Conservation (phyloP, 1,140 invertebrate species). For the Maniola jurtina region DNA sequence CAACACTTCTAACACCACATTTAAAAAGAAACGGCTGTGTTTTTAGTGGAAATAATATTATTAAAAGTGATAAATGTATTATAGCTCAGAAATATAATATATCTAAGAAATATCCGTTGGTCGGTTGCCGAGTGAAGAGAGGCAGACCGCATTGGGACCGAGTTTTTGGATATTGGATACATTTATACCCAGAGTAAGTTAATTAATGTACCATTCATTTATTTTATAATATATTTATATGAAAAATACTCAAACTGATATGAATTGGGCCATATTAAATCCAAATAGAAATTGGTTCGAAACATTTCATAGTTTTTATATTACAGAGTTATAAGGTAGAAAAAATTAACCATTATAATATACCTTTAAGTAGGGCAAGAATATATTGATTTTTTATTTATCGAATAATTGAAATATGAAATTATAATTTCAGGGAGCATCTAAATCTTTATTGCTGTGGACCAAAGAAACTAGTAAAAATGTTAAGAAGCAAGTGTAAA, state of each 20-base stretch:
- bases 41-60: slow-evolving; percentile 13
- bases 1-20: slow-evolving; percentile 54
- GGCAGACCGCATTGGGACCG: slow-evolving; percentile 68
- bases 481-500: slow-evolving; percentile 61
- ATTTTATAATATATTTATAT: not conserved
- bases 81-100: slow-evolving; percentile 47
- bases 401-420: not conserved
- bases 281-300: no score
- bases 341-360: no score
- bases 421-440: slow-evolving; percentile 50
- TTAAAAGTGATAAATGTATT: slow-evolving; percentile 17
- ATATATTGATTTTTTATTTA: no score
- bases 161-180: slow-evolving; percentile 71
- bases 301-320: no score
- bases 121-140: slow-evolving; percentile 59
- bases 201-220: not conserved
- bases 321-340: no score
- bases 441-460: slow-evolving; percentile 66
- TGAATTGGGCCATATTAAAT: no score
- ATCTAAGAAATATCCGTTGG: slow-evolving; percentile 57
- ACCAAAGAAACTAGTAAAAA: slow-evolving; percentile 72
- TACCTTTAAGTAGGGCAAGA: no score
- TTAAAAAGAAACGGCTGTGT: slow-evolving; percentile 39
- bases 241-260: no score
- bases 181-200: slow-evolving; percentile 65